Conservation (phyloP, 2,113 vertebrate genomes). For the Hemiscyllium ocellatum region DNA sequence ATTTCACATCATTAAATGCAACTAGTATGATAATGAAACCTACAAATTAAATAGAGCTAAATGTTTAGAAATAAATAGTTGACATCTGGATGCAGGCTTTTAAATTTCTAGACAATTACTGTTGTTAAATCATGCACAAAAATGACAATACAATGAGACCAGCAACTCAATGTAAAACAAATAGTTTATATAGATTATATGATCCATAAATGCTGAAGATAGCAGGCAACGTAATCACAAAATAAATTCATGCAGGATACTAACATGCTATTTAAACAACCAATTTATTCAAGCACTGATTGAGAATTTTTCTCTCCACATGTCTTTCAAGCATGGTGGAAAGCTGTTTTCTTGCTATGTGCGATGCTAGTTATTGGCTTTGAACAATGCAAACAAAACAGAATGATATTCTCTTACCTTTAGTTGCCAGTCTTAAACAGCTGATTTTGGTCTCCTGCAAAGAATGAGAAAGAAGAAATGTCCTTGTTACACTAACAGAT, state of each 20-base stretch:
- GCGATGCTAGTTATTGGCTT: neutral
- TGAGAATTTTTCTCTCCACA: neutral
- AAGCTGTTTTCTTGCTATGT: neutral
- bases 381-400: neutral
- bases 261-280: neutral
- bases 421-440: slow-evolving; percentile 88
- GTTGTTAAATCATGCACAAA: neutral
- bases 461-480: slow-evolving; percentile 46
- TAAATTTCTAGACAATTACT: slow-evolving; percentile 6
- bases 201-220: neutral
- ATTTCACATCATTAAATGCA: neutral
- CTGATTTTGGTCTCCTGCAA: slow-evolving; percentile 94
- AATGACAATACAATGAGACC: neutral
- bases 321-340: neutral
- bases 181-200: neutral
- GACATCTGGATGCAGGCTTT: slow-evolving; percentile 2
- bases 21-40: neutral
- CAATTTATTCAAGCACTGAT: slow-evolving; percentile 4
- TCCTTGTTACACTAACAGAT: neutral
- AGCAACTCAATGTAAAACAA: neutral
- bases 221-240: neutral
- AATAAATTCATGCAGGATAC: slow-evolving; percentile 5
- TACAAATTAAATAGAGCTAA: neutral
- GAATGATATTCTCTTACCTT: slow-evolving; percentile 71
- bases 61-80: neutral